phyloP scores from a whole-genome alignment of 2,113 vertebrate species.

The Poeciliopsis retropinna region DNA sequence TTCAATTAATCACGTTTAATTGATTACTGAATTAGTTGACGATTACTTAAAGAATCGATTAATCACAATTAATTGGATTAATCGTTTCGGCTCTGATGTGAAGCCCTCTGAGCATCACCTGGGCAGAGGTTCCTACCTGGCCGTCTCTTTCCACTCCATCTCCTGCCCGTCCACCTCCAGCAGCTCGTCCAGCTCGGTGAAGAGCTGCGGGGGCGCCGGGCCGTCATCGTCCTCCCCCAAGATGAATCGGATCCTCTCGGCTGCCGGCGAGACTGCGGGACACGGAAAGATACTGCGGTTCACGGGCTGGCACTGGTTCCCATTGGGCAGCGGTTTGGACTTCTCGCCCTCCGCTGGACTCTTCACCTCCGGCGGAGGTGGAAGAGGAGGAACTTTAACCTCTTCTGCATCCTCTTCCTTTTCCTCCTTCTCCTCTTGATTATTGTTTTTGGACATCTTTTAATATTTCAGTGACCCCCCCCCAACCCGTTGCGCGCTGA shows the following conservation, averaged over 20 bases:
- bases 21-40: too few species aligned
- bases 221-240: slow-evolving; percentile 96
- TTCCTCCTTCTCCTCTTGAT: slow-evolving; percentile 64
- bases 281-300: slow-evolving; percentile 92
- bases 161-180: slow-evolving; percentile 94
- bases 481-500: slow-evolving; percentile 19
- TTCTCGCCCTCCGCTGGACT: slow-evolving; percentile 74
- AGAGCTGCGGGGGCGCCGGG: slow-evolving; percentile 93
- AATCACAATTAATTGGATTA: too few species aligned
- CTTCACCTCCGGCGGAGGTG: slow-evolving; percentile 72
- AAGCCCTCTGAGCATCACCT: neutral
- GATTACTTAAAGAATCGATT: too few species aligned
- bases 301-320: slow-evolving; percentile 78
- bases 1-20: too few species aligned
- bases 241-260: slow-evolving; percentile 96
- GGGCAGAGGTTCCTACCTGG: slow-evolving; percentile 84
- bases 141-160: slow-evolving; percentile 99
- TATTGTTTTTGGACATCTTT: slow-evolving; percentile 77
- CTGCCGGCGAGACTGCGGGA: slow-evolving; percentile 91
- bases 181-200: slow-evolving; percentile 97
- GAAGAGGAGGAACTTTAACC: slow-evolving; percentile 68
- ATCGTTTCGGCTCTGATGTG: too few species aligned
- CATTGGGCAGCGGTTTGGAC: slow-evolving; percentile 57
- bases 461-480: slow-evolving; percentile 20
- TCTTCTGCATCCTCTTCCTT: slow-evolving; percentile 50